Evolutionary conservation across 2,797 vertebrate genomes (phyloP), one percentile per base, ranked within the genome.

Genomic region (Gadopsis bispinosus): DNA sequence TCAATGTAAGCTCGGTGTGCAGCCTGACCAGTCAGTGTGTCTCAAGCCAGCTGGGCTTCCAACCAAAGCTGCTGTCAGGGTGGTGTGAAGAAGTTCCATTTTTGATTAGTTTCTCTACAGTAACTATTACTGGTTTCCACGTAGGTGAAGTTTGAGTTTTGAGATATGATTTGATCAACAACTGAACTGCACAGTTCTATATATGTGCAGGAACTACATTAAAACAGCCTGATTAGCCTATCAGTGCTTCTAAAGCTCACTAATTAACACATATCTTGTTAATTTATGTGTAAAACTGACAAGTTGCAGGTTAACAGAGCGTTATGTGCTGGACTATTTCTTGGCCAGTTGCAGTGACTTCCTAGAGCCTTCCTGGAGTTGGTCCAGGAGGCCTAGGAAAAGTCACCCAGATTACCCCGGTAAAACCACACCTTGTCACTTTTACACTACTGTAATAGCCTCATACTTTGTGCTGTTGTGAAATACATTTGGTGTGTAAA

Each of bases 1-100:
- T 26, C 19, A 63, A 7, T 48, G 4, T 33, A 20, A 20, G 13
- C n/a, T 69, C 3, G 26, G 43, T 39, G 43, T 48, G 14, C 41
- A 26, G 13, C 26, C 26, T 11, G 13, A 0, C 20, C 14, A 20
- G 73, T 50, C 45, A 51, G 29, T 50, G 29, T 60, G 33, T 45
- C 31, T 65, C n/a, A 37, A 75, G 3, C 11, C 43, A 53, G n/a
- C 20, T 20, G 7, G 22, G 31, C 53, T 1, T 77, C 33, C 56
- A 69, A 71, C 29, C 17, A 1, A 63, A 83, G 55, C 39, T 3
- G 2, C 56, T 70, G 51, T 62, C 22, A 65, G 35, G 26, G 43
- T 43, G 60, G 16, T 60, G 47, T 47, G 43, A 75, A 47, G 11
- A 76, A 76, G 37, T 71, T 74, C 68, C 53, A 71, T 45, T 79